Conservation (phyloP, 1,140 invertebrate genomes). For the Papilio dardanus region DNA sequence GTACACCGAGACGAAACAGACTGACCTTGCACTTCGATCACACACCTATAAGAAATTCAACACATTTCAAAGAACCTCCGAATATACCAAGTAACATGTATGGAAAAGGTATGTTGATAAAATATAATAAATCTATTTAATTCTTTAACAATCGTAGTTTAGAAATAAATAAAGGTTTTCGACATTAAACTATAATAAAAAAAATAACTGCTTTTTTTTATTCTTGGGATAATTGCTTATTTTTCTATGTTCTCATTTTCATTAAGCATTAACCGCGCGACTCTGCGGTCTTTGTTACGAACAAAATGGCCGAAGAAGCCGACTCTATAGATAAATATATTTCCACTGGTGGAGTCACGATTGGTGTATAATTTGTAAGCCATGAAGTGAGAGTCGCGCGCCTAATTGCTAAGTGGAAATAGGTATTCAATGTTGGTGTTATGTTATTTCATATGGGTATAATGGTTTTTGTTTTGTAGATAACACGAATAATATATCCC, state of each 20-base stretch:
- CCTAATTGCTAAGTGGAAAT: not conserved
- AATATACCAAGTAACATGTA: constrained; percentile 62
- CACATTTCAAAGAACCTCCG: constrained; percentile 86
- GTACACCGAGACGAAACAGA: constrained; percentile 77
- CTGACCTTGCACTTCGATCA: constrained; percentile 83
- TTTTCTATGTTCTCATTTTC: too few relatives aligned
- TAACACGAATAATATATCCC: constrained; percentile 73
- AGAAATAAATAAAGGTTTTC: too few relatives aligned
- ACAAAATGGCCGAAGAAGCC: too few relatives aligned
- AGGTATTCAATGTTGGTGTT: constrained; percentile 9
- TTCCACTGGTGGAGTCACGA: not conserved
- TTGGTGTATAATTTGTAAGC: too few relatives aligned
- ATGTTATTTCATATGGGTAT: constrained; percentile 17
- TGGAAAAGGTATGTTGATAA: constrained; percentile 64
- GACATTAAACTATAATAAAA: too few relatives aligned
- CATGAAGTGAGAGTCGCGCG: too few relatives aligned
- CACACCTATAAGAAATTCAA: constrained; percentile 83
- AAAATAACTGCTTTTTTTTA: too few relatives aligned
- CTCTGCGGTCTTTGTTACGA: too few relatives aligned
- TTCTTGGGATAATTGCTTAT: not conserved
- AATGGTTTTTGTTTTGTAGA: constrained; percentile 63
- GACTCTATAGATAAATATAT: not conserved
- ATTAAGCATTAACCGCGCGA: too few relatives aligned
- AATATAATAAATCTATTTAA: not conserved
- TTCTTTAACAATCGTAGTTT: not conserved